phyloP scores from a whole-genome alignment of 2,888 invertebrate species.

The Eurytoma adleriae region DNA sequence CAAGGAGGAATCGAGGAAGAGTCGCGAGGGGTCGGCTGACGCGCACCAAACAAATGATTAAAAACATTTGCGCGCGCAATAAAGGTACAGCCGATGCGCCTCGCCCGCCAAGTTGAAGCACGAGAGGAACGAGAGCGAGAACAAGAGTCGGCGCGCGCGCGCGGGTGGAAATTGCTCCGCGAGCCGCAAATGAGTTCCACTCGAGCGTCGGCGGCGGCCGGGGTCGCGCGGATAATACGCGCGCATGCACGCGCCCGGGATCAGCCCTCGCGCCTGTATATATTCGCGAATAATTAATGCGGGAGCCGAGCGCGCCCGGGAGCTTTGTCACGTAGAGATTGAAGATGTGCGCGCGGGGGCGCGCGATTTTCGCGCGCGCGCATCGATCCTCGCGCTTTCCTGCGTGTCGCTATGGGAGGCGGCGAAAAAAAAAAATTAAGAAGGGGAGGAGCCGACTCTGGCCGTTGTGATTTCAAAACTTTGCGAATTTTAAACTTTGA shows the following conservation, averaged over 20 bases:
- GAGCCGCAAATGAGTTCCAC: conserved; percentile 48
- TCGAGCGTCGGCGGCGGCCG: conserved; percentile 6
- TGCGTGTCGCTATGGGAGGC: background rate
- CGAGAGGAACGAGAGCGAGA: conserved; percentile 11
- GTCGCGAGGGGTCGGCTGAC: background rate
- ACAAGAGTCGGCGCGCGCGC: background rate
- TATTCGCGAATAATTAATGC: conserved; percentile 48
- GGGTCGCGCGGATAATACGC: conserved; percentile 16
- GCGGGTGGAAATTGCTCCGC: conserved; percentile 40
- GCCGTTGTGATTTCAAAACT: conserved; percentile 20
- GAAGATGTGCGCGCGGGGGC: conserved; percentile 54
- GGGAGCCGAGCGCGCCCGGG: background rate
- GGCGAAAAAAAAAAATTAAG: background rate
- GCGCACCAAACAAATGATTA: conserved; percentile 1
- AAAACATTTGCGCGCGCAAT: conserved; percentile 30
- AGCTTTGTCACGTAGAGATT: conserved; percentile 60
- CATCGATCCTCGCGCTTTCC: conserved; percentile 58
- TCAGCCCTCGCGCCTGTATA: background rate
- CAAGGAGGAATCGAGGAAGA: background rate
- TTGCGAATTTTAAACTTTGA: conserved; percentile 39
- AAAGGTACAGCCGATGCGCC: conserved; percentile 4
- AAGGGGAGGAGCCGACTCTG: too few species aligned
- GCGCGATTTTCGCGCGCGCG: conserved; percentile 58
- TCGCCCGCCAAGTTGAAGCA: background rate
- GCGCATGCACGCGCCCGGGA: background rate